Evolutionary conservation across 1,140 invertebrate species (phyloP).

Genomic region (Papilio aristodemus): DNA sequence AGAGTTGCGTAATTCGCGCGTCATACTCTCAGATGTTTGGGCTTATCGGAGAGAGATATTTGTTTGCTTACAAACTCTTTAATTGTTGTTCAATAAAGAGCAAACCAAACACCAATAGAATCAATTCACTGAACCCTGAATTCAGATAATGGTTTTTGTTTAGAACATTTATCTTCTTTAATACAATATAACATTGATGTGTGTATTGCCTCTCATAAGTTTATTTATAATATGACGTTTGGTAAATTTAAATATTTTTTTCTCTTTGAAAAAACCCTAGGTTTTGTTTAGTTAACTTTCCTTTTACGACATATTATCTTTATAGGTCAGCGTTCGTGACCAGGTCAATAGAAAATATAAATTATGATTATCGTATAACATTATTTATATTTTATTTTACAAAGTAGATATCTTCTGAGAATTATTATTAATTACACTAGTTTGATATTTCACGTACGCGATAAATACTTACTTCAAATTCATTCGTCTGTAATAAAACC

Average conservation of each 20-base stretch:
- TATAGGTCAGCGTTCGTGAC: neutral
- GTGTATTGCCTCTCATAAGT: no score
- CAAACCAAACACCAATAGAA: neutral
- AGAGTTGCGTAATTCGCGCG: constrained; percentile 3
- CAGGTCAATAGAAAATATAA: neutral
- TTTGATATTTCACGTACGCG: no score
- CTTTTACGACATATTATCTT: neutral
- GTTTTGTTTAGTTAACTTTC: neutral
- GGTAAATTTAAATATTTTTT: no score
- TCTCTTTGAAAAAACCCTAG: no score
- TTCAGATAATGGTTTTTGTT: neutral
- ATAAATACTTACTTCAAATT: no score
- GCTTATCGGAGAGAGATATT: constrained; percentile 12
- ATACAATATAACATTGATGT: no score
- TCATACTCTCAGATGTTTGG: constrained; percentile 25
- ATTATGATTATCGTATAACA: neutral
- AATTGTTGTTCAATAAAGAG: neutral
- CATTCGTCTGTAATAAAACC: no score
- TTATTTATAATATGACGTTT: no score
- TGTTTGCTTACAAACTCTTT: constrained; percentile 18
- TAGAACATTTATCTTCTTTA: no score
- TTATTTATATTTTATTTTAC: neutral
- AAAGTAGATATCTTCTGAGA: neutral
- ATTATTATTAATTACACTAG: no score
- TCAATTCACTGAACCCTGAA: neutral